phyloP scores from a whole-genome alignment of 1,140 invertebrate genomes.

The Sycophaga agraensis region DNA sequence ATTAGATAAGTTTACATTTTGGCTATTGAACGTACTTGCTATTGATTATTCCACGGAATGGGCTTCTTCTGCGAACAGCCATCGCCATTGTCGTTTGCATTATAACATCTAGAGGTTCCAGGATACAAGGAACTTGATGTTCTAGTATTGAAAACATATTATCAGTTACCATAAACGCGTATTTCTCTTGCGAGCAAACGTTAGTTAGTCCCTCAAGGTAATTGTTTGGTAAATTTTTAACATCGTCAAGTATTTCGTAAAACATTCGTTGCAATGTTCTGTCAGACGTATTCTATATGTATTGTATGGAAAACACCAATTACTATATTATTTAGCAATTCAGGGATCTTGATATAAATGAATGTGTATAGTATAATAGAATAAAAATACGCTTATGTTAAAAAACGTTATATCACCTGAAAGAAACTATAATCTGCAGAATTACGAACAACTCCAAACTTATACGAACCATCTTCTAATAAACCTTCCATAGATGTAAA shows the following conservation, averaged over 20 bases:
- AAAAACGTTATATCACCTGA: slow-evolving; percentile 37
- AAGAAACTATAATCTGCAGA: slow-evolving; percentile 52
- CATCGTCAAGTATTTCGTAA: slow-evolving; percentile 36
- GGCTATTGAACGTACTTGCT: slow-evolving; percentile 48
- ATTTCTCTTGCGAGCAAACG: slow-evolving; percentile 46
- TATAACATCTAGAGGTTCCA: slow-evolving; percentile 49
- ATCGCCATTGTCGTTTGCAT: slow-evolving; percentile 50
- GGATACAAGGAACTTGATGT: slow-evolving; percentile 41
- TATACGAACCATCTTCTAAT: slow-evolving; percentile 48
- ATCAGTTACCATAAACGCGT: slow-evolving; percentile 51
- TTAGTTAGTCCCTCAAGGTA: slow-evolving; percentile 47
- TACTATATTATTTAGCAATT: background rate
- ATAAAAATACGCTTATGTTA: too few relatives aligned
- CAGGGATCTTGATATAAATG: too few relatives aligned
- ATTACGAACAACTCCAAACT: slow-evolving; percentile 43
- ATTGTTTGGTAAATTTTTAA: slow-evolving; percentile 40
- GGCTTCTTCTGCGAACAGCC: slow-evolving; percentile 41
- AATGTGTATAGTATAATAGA: too few relatives aligned
- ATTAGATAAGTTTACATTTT: too few relatives aligned
- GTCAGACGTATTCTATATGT: slow-evolving; percentile 45
- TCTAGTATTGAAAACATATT: slow-evolving; percentile 45
- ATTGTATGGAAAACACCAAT: background rate
- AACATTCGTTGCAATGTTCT: slow-evolving; percentile 40
- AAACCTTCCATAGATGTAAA: slow-evolving; percentile 55
- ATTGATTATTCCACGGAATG: slow-evolving; percentile 51